Evolutionary conservation across 2,797 vertebrate species (phyloP), one percentile per base, ranked within the genome.

Genomic region (Spea hammondii): DNA sequence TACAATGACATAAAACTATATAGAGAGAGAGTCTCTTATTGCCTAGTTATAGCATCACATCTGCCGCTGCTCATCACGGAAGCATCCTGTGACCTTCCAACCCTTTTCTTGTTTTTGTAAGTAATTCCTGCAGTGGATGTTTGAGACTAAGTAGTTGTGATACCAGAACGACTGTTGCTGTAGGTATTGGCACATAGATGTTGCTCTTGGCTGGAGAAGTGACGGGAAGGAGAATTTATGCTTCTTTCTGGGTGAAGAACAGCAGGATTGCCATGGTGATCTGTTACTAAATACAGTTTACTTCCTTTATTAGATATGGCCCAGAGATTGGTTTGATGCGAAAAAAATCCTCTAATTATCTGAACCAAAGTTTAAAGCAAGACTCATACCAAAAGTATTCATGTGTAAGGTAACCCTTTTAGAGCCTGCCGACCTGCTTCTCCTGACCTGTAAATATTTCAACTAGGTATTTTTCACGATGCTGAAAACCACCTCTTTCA

Each of bases 181-280:
- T 70, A 70, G 66, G 67, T 49, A 44, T 75, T 75, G 72, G 78
- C 78, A 75, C 59, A 6, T 5, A 44, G 59, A 65, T 75, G 74
- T 82, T 77, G 59, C 47, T 73, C 46, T 82, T 77, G 74, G 79
- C 74, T 55, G 48, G 46, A 69, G 54, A 64, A 45, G 5, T 68
- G 64, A 82, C 77, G 49, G 48, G 53, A 79, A 75, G 67, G 50
- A 70, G 55, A 65, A 73, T 76, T 76, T 67, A 71, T 67, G 49
- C 47, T 77, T 69, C 74, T 81, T 10, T 72, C 54, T 77, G 54
- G 70, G 46, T 64, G 62, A 32, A 77, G 74, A 55, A 68, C 68
- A 54, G 64, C 79, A 14, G 60, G 32, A 80, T 80, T 67, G 67
- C 78, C 71, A 75, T 75, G 78, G 78, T 67, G 60, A 82, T 71